Evolutionary conservation across 2,797 vertebrate genomes (phyloP), one percentile per base, ranked within the genome.

Genomic region (Scleropages formosus): DNA sequence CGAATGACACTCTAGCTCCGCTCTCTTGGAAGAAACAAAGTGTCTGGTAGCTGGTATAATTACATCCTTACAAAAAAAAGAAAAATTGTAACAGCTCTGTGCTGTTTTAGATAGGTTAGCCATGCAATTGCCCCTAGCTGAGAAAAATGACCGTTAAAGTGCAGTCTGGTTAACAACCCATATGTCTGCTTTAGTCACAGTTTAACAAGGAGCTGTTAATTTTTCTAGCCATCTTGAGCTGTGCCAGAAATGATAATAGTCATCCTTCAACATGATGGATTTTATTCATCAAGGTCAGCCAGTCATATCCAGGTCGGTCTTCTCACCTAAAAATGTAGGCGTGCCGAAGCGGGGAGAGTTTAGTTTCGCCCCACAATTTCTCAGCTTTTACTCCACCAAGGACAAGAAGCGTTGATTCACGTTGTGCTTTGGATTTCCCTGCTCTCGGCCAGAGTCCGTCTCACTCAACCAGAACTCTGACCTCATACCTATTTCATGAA

Each of bases 401-500:
- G 31, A 39, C n/a, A n/a, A n/a, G n/a, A 31, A 39, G 6, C 31
- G 31, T 39, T 31, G 39, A 31, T 39, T 39, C 31, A 6, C 2
- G 2, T 6, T 39, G 31, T 39, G 7, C 31, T 4, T 11, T 49
- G 27, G 68, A 70, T 60, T 71, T 58, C 12, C 47, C 13, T 8
- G 9, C 39, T 10, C 67, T 26, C 8, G 75, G 26, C 4, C 12
- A 44, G 18, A 10, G 7, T 67, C 26, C n/a, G 10, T 62, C n/a
- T 75, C 63, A 31, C 51, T 27, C n/a, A 18, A 10, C 26, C 4
- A 59, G 67, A 31, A 51, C 26, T 56, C 22, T 44, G 75, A 53
- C 65, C 66, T 76, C 24, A 49, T 76, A 56, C 24, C 59, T 73
- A 73, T 73, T 47, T 46, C 56, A 76, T 62, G 67, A 22, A 44